Base-by-base conservation (phyloP, 2,888 invertebrate genomes). In the Philereme transversata region DNA sequence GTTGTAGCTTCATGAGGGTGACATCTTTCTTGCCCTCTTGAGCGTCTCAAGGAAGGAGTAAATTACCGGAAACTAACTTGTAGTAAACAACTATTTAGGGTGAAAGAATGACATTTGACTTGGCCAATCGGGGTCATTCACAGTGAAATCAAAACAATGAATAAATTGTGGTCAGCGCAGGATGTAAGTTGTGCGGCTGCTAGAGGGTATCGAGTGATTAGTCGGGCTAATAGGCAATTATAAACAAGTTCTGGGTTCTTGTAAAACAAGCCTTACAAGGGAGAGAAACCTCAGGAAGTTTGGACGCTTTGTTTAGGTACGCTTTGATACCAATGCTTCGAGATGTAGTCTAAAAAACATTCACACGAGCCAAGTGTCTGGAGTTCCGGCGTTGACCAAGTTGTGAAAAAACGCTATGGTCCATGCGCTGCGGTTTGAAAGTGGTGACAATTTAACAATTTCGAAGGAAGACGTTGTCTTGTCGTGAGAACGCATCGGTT, bases 101-200 rank as follows among this genome's bases (percentile, higher is more conserved):
- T 83, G 81, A 82, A 84, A 78, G 77, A 86, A 83, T 88, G 90
- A 90, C 91, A 92, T 90, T 90, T 90, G 88, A 90, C 87, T 87
- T 83, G 68, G 77, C 86, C 85, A 90, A 91, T 90, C 84, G 82
- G 83, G 83, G 84, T 79, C 83, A 81, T 83, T 84, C 81, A 82
- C 81, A 78, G 82, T 75, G 75, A 71, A 87, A 87, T 86, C 89
- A 86, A 84, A 89, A 86, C 86, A 87, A 83, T 79, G 74, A 78
- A 76, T 81, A 80, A 76, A 72, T 83, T 85, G 86, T 76, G 86
- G 85, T 86, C 72, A 77, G 54, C 74, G 74, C 88, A 88, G 88
- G 90, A 91, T 88, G 82, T 51, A 75, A 80, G 81, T 79, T 82
- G 81, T 70, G 68, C 68, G 75, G 64, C 69, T 69, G 64, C 63